These are phyloP conservation scores for Apomyelois bistriatella DNA, from an alignment of 2,888 invertebrate genomes.

Conservation along the genomic window DNA sequence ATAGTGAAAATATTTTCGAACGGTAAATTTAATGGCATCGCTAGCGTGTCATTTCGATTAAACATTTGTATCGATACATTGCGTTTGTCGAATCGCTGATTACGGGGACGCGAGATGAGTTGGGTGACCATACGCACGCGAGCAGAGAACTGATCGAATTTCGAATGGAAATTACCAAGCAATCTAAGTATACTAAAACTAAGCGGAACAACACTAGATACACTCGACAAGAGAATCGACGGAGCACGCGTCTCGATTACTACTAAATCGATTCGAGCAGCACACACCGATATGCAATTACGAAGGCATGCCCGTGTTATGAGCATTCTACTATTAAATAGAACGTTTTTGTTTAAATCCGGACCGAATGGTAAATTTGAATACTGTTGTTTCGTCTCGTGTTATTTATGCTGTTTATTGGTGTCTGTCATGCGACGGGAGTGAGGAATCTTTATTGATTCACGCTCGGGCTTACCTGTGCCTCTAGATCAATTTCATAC, in stretches of 20 bases:
- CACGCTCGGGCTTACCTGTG: slow-evolving; percentile 49
- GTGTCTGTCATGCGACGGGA: slow-evolving; percentile 66
- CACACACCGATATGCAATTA: slow-evolving; percentile 39
- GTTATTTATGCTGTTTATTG: slow-evolving; percentile 68
- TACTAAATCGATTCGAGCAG: slow-evolving; percentile 66
- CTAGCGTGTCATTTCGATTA: slow-evolving; percentile 46
- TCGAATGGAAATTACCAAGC: slow-evolving; percentile 46
- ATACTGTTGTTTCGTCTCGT: slow-evolving; percentile 69
- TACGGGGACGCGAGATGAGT: slow-evolving; percentile 38
- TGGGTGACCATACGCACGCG: slow-evolving; percentile 48
- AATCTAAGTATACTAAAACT: slow-evolving; percentile 44
- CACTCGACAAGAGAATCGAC: slow-evolving; percentile 29
- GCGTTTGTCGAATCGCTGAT: slow-evolving; percentile 60
- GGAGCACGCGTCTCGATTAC: slow-evolving; percentile 65
- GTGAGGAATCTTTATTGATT: slow-evolving; percentile 68
- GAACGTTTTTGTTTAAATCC: slow-evolving; percentile 78
- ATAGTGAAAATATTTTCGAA: slow-evolving; percentile 13
- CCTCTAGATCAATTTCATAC: slow-evolving; percentile 57
- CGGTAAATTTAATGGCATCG: slow-evolving; percentile 19
- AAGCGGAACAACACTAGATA: slow-evolving; percentile 51
- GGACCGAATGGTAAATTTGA: slow-evolving; percentile 74
- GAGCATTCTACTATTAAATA: slow-evolving; percentile 70
- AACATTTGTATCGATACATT: slow-evolving; percentile 34
- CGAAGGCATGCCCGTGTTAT: slow-evolving; percentile 51
- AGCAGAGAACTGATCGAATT: slow-evolving; percentile 45